phyloP scores from a whole-genome alignment of 2,888 invertebrate species.

The Malacosoma neustria region DNA sequence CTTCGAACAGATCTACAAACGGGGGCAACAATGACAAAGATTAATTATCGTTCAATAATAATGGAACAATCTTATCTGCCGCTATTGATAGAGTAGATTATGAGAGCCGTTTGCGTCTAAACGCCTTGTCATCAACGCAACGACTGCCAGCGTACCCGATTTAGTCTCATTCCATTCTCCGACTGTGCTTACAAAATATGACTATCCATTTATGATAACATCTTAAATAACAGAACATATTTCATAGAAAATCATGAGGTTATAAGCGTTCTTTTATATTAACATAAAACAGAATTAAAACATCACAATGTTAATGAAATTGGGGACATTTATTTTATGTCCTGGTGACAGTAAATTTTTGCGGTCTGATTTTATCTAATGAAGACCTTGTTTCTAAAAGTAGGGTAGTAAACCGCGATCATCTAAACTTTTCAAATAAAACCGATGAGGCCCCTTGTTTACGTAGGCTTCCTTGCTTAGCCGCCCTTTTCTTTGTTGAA shows the following conservation, averaged over 20 bases:
- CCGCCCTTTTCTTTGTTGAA: constrained; percentile 43
- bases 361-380: constrained; percentile 22
- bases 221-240: too few relatives aligned
- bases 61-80: constrained; percentile 47
- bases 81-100: constrained; percentile 44
- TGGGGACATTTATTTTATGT: constrained; percentile 4
- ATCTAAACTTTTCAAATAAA: constrained; percentile 64
- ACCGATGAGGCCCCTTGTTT: constrained; percentile 54
- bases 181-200: constrained; percentile 12
- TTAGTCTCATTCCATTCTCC: constrained; percentile 2
- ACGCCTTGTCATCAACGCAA: constrained; percentile 26
- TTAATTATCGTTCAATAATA: constrained; percentile 59
- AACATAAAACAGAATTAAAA: background rate
- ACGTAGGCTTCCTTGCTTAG: constrained; percentile 40
- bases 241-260: too few relatives aligned
- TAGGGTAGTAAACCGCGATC: constrained; percentile 42
- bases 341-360: constrained; percentile 17
- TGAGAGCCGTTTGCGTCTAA: constrained; percentile 31
- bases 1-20: constrained; percentile 37
- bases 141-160: constrained; percentile 2
- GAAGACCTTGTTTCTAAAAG: constrained; percentile 23
- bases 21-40: constrained; percentile 52
- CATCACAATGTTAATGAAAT: background rate
- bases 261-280: too few relatives aligned
- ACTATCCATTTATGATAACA: background rate